Evolutionary conservation across 2,797 vertebrate species (phyloP), one percentile per base, ranked within the genome.

Genomic region (Sebastes taczanowskii): DNA sequence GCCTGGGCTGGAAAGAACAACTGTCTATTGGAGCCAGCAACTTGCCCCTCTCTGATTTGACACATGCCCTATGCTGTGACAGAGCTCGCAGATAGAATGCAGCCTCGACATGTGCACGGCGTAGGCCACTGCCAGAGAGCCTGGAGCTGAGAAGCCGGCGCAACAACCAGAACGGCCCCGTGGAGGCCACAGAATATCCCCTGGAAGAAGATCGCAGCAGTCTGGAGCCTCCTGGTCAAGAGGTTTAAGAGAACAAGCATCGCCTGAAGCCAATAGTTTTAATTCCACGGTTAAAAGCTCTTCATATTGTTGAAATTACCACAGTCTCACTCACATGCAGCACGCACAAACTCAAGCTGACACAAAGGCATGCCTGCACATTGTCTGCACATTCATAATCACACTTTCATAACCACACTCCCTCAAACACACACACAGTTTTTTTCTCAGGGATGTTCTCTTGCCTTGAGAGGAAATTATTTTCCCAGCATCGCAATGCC

Each of bases 1-100:
- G 91, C 86, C 82, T 81, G 84, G 67, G 72, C 90, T 94, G 91
- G 91, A 94, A 89, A 92, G 91, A 93, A 92, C 88, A 93, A 93
- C 90, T 86, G 87, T 91, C 74, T 88, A 65, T 71, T 68, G 38
- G 88, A 93, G 91, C 91, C 87, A 87, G 86, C 78, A 79, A 86
- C 82, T 87, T 87, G 88, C 88, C 92, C 88, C 82, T 86, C 83
- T 92, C 81, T 91, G 92, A 90, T 91, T 75, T 89, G 90, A 93
- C 91, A 92, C 90, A 92, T 90, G 87, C 89, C 85, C 90, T 87
- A 73, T 71, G 46, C 80, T 84, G 83, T 85, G 90, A 91, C 88
- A 87, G 73, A 87, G 78, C 68, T 52, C 81, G 84, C 83, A 91
- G 88, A 91, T 88, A 83, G 86, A 87, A 91, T 86, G 87, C 80